Base-by-base conservation (phyloP, 2,888 invertebrate species). In the Acanthacorydalis orientalis region DNA sequence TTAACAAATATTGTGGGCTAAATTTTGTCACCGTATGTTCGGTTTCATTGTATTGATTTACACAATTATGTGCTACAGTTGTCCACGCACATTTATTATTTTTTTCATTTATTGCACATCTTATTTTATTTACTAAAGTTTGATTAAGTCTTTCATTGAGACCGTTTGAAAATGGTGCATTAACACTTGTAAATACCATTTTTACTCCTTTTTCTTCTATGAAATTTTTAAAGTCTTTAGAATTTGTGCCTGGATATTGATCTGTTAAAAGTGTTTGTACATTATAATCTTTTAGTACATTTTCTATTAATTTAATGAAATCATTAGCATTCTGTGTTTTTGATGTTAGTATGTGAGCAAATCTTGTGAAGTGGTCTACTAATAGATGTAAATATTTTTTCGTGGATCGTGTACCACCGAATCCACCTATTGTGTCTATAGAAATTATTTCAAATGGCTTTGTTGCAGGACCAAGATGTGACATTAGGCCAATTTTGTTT, bases 201-300 rank as follows among this genome's bases (percentile, higher is more conserved):
- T 15, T 10, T 43, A 50, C 48, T 23, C 38, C 12, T 38, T 55
- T 52, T 39, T 51, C 33, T 32, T 55, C 16, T 47, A 58, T 48
- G 51, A 52, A 59, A 11, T 50, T 46, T 51, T 59, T 59, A 31
- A 60, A 57, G 50, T 57, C 55, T 41, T 51, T 54, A 7, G 58
- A 58, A 48, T 59, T 59, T 47, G 59, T 56, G 31, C 57, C 57
- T 10, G 56, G 53, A 44, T 58, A 59, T 54, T 60, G 59, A 46
- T 59, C 58, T n/a, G 56, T 45, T 8, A 60, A 44, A 11, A 59
- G 37, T 32, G 51, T 55, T 16, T 45, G 50, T 47, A 59, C 57
- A 16, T 53, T 40, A 35, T 55, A 15, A 12, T 32, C 38, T 51
- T 57, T 37, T 48, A 33, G 12, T 31, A 53, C 49, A 2, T 50